Evolutionary conservation across 2,113 vertebrate genomes (phyloP), one percentile per base, ranked within the genome.

Genomic region (Casuarius casuarius): DNA sequence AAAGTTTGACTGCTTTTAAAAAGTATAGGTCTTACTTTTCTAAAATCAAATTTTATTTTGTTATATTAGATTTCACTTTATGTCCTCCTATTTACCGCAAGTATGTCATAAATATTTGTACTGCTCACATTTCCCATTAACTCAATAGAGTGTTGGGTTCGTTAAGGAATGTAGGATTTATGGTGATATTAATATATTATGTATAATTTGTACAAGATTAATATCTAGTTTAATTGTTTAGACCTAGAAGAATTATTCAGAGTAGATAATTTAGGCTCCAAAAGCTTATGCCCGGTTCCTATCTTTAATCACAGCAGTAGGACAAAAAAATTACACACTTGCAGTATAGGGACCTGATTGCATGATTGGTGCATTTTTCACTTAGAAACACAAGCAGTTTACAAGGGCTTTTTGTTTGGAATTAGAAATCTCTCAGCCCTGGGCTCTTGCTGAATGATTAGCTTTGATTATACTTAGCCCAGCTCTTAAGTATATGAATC

Each of bases 221-320:
- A 26, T 52, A 76, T 76, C n/a, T 76, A 63, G 16, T 25, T 68
- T 89, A 95, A 75, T 87, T 80, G 31, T 28, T 91, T 89, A 78
- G 35, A 29, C 70, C 81, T 86, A 65, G 52, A 94, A 93, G 25
- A 92, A 63, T 85, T 59, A 70, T 73, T 82, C 26, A 49, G 52
- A 52, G 13, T 40, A 40, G 81, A 38, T 61, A 92, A 77, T 87
- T 86, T 48, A 81, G 84, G 68, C 23, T 82, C 48, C 17, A 80
- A 88, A 93, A 80, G n/a, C 19, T 83, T 86, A 80, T 18, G 79
- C 21, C 22, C 21, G 56, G 80, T 95, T 94, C 79, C 82, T 83
- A 31, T 65, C 23, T 86, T 86, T 83, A 83, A 35, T 87, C 83
- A 56, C 42, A 86, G 35, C 26, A 88, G 33, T 26, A 81, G 26